Conservation (phyloP, 2,113 vertebrate genomes). For the Tichodroma muraria region DNA sequence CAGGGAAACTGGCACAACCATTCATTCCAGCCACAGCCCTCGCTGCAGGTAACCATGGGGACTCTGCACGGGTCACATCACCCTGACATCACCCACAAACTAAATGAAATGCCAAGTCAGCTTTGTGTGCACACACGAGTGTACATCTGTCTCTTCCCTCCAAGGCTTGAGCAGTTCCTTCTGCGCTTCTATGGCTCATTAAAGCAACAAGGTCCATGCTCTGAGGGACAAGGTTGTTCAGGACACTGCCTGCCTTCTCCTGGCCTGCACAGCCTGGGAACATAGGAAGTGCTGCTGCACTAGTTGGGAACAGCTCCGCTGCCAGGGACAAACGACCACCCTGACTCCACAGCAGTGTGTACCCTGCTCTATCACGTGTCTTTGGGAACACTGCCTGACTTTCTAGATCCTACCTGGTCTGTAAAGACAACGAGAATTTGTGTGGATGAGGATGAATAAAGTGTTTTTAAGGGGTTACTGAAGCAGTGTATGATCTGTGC, state of each 20-base stretch:
- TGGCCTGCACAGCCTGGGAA: background rate
- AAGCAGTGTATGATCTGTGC: background rate
- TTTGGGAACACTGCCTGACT: background rate
- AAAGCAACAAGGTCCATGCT: background rate
- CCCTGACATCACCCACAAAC: background rate
- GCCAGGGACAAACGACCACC: background rate
- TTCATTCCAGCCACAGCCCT: background rate
- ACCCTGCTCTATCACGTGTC: background rate
- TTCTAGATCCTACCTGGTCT: background rate
- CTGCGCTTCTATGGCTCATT: background rate
- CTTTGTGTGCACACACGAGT: background rate
- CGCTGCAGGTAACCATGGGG: background rate
- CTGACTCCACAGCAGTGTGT: background rate
- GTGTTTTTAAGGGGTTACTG: background rate
- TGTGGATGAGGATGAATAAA: background rate
- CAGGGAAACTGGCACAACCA: rapidly evolving
- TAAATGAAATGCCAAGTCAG: background rate
- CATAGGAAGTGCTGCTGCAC: background rate
- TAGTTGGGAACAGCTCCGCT: rapidly evolving
- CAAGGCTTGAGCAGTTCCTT: background rate
- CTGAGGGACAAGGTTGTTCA: background rate
- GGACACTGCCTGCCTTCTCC: background rate
- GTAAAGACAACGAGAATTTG: background rate
- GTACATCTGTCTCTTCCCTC: background rate
- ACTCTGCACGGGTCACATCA: background rate